Base-by-base conservation (phyloP, 2,113 vertebrate species). In the Proteles cristata region DNA sequence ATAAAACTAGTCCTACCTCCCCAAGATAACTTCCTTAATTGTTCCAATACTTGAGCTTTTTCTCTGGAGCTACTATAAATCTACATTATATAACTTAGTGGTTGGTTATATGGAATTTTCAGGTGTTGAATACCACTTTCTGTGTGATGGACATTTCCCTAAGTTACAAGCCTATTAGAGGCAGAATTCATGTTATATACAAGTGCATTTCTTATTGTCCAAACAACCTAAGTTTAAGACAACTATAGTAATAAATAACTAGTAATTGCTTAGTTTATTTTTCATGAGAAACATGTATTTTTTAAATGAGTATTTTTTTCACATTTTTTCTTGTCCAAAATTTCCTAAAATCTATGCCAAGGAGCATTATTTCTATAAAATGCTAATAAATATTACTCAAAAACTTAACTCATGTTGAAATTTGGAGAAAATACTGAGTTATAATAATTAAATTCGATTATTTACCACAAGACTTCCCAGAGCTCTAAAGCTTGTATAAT, bases 161-260 rank as follows among this genome's bases (percentile, higher is more conserved):
- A 88, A 82, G 15, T n/a, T 86, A 66, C 35, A 11, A 84, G 33
- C n/a, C n/a, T n/a, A 66, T 48, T 80, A 88, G 90, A 17, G 35
- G 66, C 19, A 94, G 17, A 85, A 71, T 48, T 50, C 11, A 68
- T 55, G 12, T 17, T 14, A 74, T 79, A 88, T 4, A 50, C 10
- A 76, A 69, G 7, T 58, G 11, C 19, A 65, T 93, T 89, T 74
- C 45, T 28, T 80, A 3, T 92, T 95, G 90, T 96, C 55, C 48
- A 92, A 96, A 92, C 33, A 83, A 86, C 26, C 16, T 77, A 82
- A 89, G 86, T 83, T 12, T 55, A 50, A 88, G 43, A 88, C 26
- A 91, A 48, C 9, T 76, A 0, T 73, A 88, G 7, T 50, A 91
- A 88, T 25, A 81, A 88, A 85, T n/a, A 77, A 83, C 53, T 83